Base-by-base conservation (phyloP, 2,888 invertebrate species). In the Aporophyla nigra region DNA sequence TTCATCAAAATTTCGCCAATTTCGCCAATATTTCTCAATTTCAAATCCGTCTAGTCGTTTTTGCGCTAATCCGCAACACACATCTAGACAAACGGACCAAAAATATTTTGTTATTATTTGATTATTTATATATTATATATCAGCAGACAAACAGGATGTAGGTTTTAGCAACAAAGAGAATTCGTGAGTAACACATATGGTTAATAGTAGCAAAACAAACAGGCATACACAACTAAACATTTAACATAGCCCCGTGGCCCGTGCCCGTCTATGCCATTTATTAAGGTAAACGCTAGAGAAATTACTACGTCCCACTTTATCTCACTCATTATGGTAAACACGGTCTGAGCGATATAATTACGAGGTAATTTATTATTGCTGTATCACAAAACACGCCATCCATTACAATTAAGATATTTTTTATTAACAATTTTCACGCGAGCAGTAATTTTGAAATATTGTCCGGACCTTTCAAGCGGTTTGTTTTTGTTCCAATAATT, bases 301-400 rank as follows among this genome's bases (percentile, higher is more conserved):
- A 87, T 80, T 84, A 90, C 85, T 80, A 87, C 87, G 88, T 78
- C 88, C 89, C 84, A 90, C 87, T 91, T 93, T 93, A 96, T 96
- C 96, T 94, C 89, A 86, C 92, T 94, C 93, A 94, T 96, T 96
- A 95, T 92, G 91, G 93, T 95, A 93, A 95, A 96, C 95, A 96
- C 90, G 86, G 90, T 86, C 90, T 90, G 88, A 90, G 92, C 94
- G 92, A 94, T 95, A 95, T 93, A 95, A 95, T 95, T 93, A 94
- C 92, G 86, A 86, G 85, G 90, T 93, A 93, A 94, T 94, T 95
- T 95, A 95, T 94, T 92, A 90, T 90, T 91, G 89, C 87, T 89
- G 90, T 96, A 96, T 95, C 95, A 95, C 90, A 94, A 92, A 95
- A 96, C 96, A 96, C 92, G 94, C 92, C 91, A 92, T 91, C 93